Percentiles rank a stretch among this genome's conserved stretches.
Conservation (phyloP, 2,113 vertebrate species). For the Perccottus glenii region DNA sequence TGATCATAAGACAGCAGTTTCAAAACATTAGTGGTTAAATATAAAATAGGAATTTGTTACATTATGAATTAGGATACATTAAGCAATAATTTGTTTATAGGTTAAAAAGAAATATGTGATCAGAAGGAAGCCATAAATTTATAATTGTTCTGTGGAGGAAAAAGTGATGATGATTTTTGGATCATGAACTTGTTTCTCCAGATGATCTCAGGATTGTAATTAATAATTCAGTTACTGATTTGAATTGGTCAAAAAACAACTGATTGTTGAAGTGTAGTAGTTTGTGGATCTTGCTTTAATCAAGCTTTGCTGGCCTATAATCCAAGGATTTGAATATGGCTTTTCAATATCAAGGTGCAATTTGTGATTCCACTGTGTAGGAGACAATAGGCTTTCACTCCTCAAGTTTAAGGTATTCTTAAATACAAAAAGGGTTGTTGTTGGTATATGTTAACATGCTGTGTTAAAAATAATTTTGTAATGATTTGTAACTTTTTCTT, state of each 20-base stretch:
- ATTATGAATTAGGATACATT: background rate
- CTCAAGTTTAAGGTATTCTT: conserved; percentile 37
- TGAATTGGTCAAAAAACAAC: background rate
- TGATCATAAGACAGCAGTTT: conserved; percentile 1
- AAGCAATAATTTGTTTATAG: conserved; percentile 9
- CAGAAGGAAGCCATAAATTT: conserved; percentile 4
- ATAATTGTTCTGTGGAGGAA: conserved; percentile 5
- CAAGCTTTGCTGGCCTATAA: conserved; percentile 22
- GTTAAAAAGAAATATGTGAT: conserved; percentile 12
- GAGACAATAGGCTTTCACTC: conserved; percentile 26
- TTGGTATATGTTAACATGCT: conserved; percentile 34
- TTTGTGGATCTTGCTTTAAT: conserved; percentile 8
- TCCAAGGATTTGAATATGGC: background rate
- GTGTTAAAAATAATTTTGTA: conserved; percentile 36
- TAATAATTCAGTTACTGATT: conserved; percentile 15
- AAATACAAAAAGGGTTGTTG: conserved; percentile 28
- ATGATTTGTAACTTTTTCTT: conserved; percentile 36
- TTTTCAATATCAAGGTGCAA: conserved; percentile 23
- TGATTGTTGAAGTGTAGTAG: conserved; percentile 1
- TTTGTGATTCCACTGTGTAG: conserved; percentile 21
- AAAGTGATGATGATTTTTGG: conserved; percentile 1
- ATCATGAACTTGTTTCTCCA: conserved; percentile 10
- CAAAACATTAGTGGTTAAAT: conserved; percentile 34
- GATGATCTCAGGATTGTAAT: conserved; percentile 54
- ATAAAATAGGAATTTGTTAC: conserved; percentile 7